Evolutionary conservation across 1,140 invertebrate genomes (phyloP), one percentile per base, ranked within the genome.

Genomic region (Idris sp.): DNA sequence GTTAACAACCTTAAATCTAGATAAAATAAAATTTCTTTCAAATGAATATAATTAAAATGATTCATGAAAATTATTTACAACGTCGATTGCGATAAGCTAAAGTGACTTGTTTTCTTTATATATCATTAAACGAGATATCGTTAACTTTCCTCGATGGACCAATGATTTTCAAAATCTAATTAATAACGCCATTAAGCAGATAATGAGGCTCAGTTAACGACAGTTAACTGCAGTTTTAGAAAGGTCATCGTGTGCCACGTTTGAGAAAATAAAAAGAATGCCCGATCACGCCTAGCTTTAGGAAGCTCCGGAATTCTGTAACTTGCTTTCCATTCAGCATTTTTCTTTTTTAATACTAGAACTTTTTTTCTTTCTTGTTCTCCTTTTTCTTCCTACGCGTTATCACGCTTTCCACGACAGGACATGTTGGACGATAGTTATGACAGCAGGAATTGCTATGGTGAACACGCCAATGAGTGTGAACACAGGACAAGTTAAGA

Each of bases 371-470:
- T 28, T 18, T 28, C 9, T 25, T 33, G 1, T 36, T 44, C 2
- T 28, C 18, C 10, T 41, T 56, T 46, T 54, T 51, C 36, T 43
- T 41, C 74, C 43, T 46, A 51, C 41, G 31, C 40, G 56, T 56
- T 62, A 67, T 76, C 33, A 43, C 40, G 41, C 51, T 58, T 72
- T 72, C 68, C 51, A 58, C 22, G 53, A 51, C 67, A 69, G 58
- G 61, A 62, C 48, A 49, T 43, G 64, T 31, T 30, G 46, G 54
- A 53, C 41, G 64, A 65, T 51, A 58, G 61, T 62, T 72, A 58
- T 72, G 68, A 72, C 59, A 58, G 40, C 56, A 76, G 68, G 67
- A 78, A 79, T 79, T 61, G 80, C 80, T 75, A 75, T 68, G 44
- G 71, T 62, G 46, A 79, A 77, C 38, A 22, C 62, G 38, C 44